These are phyloP conservation scores for Thecocarcelia acutangulata DNA, from an alignment of 2,888 invertebrate genomes.

Conservation along the genomic window DNA sequence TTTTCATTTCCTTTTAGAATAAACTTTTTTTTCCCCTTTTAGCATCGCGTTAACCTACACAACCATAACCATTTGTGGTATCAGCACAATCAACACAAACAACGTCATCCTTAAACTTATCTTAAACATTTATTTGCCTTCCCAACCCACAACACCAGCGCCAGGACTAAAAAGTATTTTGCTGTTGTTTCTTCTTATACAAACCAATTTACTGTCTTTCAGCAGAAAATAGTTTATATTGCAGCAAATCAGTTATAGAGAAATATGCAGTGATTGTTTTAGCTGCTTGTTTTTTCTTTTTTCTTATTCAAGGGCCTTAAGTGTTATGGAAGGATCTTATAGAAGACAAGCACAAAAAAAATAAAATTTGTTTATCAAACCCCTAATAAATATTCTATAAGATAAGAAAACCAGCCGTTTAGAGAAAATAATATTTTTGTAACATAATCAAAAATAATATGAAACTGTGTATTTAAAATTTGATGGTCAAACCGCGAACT, in stretches of 20 bases:
- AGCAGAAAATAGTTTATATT: constrained; percentile 20
- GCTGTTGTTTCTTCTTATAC: background rate
- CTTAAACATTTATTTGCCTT: background rate
- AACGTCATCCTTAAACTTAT: constrained; percentile 19
- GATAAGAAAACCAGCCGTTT: too few species aligned
- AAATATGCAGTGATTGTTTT: constrained; percentile 63
- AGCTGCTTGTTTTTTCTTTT: constrained; percentile 15
- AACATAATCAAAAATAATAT: too few species aligned
- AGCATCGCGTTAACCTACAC: constrained; percentile 57
- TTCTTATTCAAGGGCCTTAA: constrained; percentile 55
- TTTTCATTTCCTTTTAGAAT: constrained; percentile 40
- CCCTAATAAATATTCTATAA: background rate
- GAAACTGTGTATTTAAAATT: too few species aligned
- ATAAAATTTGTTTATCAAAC: constrained; percentile 37
- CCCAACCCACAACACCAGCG: background rate
- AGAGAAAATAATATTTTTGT: too few species aligned
- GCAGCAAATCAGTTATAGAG: constrained; percentile 38
- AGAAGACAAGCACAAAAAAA: constrained; percentile 26
- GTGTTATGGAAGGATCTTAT: constrained; percentile 35
- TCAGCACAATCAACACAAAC: constrained; percentile 32
- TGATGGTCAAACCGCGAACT: too few species aligned
- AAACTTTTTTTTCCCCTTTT: constrained; percentile 40
- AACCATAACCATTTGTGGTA: constrained; percentile 39
- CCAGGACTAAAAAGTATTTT: background rate
- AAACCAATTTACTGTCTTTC: background rate